phyloP scores from a whole-genome alignment of 2,113 vertebrate species.

The Macaca fascicularis region T2T-MFA8v1.1 NC_088388.1:76245001-76245500 shows the following conservation, averaged over 20 bases:
- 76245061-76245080: background rate
- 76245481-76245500: slow-evolving; percentile 5
- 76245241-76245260: background rate
- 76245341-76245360: background rate
- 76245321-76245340: background rate
- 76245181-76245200: background rate
- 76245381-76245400: background rate
- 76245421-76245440: background rate
- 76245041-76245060: background rate
- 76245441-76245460: background rate
- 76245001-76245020: slow-evolving; percentile 2
- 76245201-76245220: background rate
- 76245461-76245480: background rate
- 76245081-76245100: background rate
- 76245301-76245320: background rate
- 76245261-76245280: background rate
- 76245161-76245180: background rate
- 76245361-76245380: background rate
- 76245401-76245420: background rate
- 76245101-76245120: background rate
- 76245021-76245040: background rate
- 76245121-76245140: background rate
- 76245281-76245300: slow-evolving; percentile 25
- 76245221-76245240: background rate
- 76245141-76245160: background rate